phyloP scores from a whole-genome alignment of 2,888 invertebrate genomes.

The Apodemia zela region DNA sequence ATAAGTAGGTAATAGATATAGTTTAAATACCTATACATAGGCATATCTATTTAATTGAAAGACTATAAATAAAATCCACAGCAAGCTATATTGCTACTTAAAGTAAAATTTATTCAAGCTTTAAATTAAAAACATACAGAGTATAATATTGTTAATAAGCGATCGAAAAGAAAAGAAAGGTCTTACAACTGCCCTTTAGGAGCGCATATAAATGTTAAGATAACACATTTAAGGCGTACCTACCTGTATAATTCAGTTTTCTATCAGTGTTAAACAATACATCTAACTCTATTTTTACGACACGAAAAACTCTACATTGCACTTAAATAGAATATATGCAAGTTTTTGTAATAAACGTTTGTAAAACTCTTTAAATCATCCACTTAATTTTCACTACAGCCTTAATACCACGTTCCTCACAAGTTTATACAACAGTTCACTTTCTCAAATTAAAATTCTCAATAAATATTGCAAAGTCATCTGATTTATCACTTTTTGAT shows the following conservation, averaged over 20 bases:
- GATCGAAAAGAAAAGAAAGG: no score
- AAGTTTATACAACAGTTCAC: slow-evolving; percentile 30
- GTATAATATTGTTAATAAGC: no score
- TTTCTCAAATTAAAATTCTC: slow-evolving; percentile 41
- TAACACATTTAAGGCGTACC: background rate
- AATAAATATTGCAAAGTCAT: slow-evolving; percentile 66
- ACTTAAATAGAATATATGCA: background rate
- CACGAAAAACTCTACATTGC: slow-evolving; percentile 7
- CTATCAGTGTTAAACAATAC: background rate
- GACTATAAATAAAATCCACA: no score
- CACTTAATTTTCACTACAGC: slow-evolving; percentile 34
- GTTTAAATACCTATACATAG: no score
- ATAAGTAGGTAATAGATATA: no score
- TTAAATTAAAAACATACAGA: no score
- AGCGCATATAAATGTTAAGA: background rate
- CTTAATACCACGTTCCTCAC: slow-evolving; percentile 28
- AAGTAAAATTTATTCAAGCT: no score
- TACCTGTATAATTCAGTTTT: slow-evolving; percentile 3
- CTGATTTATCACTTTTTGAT: slow-evolving; percentile 78
- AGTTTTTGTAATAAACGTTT: slow-evolving; percentile 2
- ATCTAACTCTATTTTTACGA: background rate
- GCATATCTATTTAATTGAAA: no score
- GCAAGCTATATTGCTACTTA: no score
- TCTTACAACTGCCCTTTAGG: background rate
- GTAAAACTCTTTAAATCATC: slow-evolving; percentile 2